Base-by-base conservation (phyloP, 2,888 invertebrate species). In the Cepaea hortensis region DNA sequence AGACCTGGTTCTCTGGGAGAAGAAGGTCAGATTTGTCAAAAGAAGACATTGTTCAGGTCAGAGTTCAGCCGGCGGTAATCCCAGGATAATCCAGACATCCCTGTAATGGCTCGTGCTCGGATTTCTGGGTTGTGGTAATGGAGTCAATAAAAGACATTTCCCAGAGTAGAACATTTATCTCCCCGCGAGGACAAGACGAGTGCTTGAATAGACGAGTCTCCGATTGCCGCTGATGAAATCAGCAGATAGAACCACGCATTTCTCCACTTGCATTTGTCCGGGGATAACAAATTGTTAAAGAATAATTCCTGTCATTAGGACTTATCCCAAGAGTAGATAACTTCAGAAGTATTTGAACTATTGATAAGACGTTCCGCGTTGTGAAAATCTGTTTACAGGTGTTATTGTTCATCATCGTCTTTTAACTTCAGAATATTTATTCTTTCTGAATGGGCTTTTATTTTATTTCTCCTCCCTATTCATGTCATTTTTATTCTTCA, bases 61-160 rank as follows among this genome's bases (percentile, higher is more conserved):
- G 50, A 76, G 76, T 76, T 76, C 76, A 48, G 50, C 50, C 48
- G n/a, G 76, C 18, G 76, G 76, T 76, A 76, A 50, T 76, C 50
- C 76, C 13, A 4, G 55, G 50, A 15, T 76, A 76, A 76, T 76
- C 76, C 76, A 9, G 3, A 48, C 76, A n/a, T 20, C n/a, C 50
- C 48, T 76, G 76, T 76, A 76, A 76, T 50, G 48, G 50, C 50
- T 50, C 76, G 48, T 15, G 76, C 76, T 76, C 76, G 76, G 76
- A 76, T 76, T 76, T 76, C 76, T 0, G 7, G 20, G 18, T 23
- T 5, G 13, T 18, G 48, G 48, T 76, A 76, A 76, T 76, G 50
- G 55, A 55, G 15, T 76, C 76, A 76, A 76, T 48, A 76, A 50
- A 76, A 50, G 18, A 13, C 13, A 15, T 76, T 35, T 55, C n/a